Percentiles rank a stretch among this genome's conserved stretches.
These are phyloP conservation scores for Drosophila biarmipes DNA, from an alignment of 1,140 invertebrate genomes.

Conservation along the genomic window DNA sequence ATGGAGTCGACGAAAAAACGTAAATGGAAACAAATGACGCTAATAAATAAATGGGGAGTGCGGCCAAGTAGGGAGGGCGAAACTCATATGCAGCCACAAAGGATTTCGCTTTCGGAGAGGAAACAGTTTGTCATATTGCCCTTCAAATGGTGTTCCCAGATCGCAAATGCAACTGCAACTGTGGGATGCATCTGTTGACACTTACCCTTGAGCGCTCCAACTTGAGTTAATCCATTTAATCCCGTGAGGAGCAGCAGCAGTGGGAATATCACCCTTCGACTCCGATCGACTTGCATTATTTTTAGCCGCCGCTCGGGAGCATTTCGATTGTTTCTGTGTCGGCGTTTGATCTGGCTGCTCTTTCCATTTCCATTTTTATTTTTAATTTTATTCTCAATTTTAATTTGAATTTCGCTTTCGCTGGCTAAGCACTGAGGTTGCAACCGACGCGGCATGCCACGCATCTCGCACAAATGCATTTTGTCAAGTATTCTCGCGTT, in stretches of 20 bases:
- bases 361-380: slow-evolving; percentile 32
- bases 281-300: slow-evolving; percentile 57
- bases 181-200: slow-evolving; percentile 42
- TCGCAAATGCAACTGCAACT: slow-evolving; percentile 22
- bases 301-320: slow-evolving; percentile 56
- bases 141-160: slow-evolving; percentile 48
- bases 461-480: slow-evolving; percentile 69
- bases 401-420: slow-evolving; percentile 42
- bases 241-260: slow-evolving; percentile 56
- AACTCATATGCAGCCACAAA: slow-evolving; percentile 58
- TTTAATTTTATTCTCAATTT: slow-evolving; percentile 41
- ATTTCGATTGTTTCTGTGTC: slow-evolving; percentile 71
- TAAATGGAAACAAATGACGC: slow-evolving; percentile 74
- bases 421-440: slow-evolving; percentile 57
- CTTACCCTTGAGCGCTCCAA: slow-evolving; percentile 81
- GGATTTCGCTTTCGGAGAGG: slow-evolving; percentile 61
- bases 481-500: slow-evolving; percentile 63
- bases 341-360: slow-evolving; percentile 7
- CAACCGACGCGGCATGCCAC: slow-evolving; percentile 41
- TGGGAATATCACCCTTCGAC: slow-evolving; percentile 37
- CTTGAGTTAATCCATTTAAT: slow-evolving; percentile 82
- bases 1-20: slow-evolving; percentile 43
- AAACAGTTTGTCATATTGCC: slow-evolving; percentile 69
- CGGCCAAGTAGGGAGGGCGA: neutral
- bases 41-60: slow-evolving; percentile 66